phyloP scores from a whole-genome alignment of 2,113 vertebrate genomes.

The Panurus biarmicus region DNA sequence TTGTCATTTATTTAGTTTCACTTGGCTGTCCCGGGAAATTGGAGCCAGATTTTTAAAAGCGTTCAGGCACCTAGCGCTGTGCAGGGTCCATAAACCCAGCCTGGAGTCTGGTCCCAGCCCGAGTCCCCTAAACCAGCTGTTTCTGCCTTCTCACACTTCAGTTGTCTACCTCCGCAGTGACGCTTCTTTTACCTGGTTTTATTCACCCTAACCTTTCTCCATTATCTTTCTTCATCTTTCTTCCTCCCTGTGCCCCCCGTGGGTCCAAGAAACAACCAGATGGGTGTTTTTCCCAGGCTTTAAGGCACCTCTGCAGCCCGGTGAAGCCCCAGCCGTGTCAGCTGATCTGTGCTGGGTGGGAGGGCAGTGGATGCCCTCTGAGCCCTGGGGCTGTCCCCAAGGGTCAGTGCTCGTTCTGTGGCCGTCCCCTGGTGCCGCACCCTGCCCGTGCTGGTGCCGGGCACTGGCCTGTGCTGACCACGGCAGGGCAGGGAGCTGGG shows the following conservation, averaged over 20 bases:
- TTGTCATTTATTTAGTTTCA: neutral
- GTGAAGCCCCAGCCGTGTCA: neutral
- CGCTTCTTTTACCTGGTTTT: neutral
- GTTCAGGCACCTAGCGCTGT: rapidly evolving
- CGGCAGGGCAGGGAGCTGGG: rapidly evolving
- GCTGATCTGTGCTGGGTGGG: neutral
- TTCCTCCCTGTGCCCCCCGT: rapidly evolving
- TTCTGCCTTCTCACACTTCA: neutral
- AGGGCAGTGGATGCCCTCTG: rapidly evolving
- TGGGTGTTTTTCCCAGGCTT: neutral
- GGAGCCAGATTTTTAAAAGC: neutral
- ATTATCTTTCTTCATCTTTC: neutral
- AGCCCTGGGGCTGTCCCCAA: rapidly evolving
- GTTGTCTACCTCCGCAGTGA: neutral
- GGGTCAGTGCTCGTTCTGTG: rapidly evolving
- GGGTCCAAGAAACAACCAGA: rapidly evolving
- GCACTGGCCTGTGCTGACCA: rapidly evolving
- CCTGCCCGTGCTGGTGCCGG: rapidly evolving
- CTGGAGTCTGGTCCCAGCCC: neutral
- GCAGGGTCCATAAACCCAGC: neutral
- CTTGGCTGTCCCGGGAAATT: rapidly evolving
- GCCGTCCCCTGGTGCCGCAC: rapidly evolving
- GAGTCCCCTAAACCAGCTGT: neutral
- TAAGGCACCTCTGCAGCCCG: neutral
- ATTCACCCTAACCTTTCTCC: neutral